These are phyloP conservation scores for Brachionus sp. DNA, from an alignment of 1,140 invertebrate genomes.

Conservation along the genomic window DNA sequence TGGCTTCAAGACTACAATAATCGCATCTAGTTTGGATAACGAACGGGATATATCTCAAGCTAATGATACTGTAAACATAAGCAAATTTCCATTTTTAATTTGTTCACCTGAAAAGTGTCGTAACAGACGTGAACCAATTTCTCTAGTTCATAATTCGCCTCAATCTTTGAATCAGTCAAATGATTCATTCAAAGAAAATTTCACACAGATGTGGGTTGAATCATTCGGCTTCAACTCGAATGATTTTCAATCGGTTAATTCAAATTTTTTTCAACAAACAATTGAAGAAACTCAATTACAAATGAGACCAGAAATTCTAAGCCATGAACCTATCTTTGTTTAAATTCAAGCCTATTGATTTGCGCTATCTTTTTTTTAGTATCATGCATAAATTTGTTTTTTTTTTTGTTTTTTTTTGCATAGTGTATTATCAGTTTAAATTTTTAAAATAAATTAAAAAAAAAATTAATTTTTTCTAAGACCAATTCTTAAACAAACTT, in stretches of 20 bases:
- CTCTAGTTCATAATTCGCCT: not conserved
- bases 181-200: not conserved
- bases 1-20: not conserved
- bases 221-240: not conserved
- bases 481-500: not conserved
- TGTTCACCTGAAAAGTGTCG: not conserved
- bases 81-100: slow-evolving; percentile 16
- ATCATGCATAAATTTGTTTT: not conserved
- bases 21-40: not conserved
- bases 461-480: not conserved
- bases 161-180: not conserved
- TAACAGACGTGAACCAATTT: not conserved
- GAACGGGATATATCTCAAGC: not conserved
- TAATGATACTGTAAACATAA: slow-evolving; percentile 13
- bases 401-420: slow-evolving; percentile 18
- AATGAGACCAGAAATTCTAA: not conserved
- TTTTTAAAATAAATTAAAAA: not conserved
- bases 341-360: not conserved
- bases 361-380: slow-evolving; percentile 9
- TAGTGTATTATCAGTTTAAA: not conserved
- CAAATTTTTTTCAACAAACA: not conserved
- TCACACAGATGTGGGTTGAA: slow-evolving; percentile 16
- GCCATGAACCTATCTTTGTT: slow-evolving; percentile 24
- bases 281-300: not conserved
- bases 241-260: slow-evolving; percentile 6